A percentile compares a stretch with the other conserved stretches of the same genome.
Evolutionary conservation across 53 echinoderm and acorn worm species (phyloP).

Genomic region (Apostichopus leukothele): DNA sequence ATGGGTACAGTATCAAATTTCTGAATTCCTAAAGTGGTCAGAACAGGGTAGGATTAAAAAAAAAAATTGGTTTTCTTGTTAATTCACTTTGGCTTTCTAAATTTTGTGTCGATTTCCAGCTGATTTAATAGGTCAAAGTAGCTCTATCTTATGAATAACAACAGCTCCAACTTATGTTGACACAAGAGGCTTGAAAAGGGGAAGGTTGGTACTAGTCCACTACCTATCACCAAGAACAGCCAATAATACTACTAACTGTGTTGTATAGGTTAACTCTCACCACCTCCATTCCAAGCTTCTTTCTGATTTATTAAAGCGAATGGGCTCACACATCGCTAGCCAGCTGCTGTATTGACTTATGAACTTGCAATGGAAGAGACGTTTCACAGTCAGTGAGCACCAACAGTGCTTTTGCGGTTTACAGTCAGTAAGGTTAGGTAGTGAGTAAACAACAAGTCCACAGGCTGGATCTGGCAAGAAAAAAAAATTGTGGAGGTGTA

Average conservation of each 20-base stretch:
- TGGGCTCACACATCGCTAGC: no score
- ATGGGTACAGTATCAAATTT: background rate
- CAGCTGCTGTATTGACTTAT: constrained; percentile 22
- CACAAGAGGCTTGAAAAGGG: no score
- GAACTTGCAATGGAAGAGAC: constrained; percentile 17
- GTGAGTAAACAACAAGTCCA: constrained; percentile 4
- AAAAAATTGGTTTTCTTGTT: background rate
- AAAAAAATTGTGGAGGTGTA: background rate
- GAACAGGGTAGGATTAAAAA: background rate
- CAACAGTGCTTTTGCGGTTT: background rate
- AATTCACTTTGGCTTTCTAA: background rate
- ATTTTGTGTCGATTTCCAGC: constrained; percentile 15
- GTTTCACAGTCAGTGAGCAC: constrained; percentile 28
- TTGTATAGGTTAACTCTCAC: no score
- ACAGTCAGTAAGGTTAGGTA: constrained; percentile 7
- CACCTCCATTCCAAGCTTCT: no score
- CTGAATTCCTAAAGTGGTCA: constrained; percentile 11
- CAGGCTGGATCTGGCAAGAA: no score
- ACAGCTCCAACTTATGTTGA: background rate
- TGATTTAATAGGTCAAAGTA: constrained; percentile 40
- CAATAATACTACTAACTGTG: no score
- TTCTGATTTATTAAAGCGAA: no score
- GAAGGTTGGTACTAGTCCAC: no score
- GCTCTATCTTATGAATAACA: background rate
- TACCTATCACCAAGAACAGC: no score